Base-by-base conservation (phyloP, 37 sponge, comb jelly and placozoan species). In the Ephydatia muelleri region DNA sequence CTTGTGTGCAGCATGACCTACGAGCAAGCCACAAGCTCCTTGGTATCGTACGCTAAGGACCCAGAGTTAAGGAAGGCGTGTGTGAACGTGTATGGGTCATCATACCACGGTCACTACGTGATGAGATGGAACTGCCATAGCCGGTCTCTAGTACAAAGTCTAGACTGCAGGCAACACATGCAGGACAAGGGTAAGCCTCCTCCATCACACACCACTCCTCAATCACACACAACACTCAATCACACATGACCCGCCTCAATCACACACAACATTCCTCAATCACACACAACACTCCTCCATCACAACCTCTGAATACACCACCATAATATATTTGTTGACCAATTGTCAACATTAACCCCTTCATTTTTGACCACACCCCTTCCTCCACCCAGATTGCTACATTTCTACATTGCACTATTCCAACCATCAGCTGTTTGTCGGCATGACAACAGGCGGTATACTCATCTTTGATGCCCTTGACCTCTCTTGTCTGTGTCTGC, bases 91-190 rank as follows among this genome's bases (percentile, higher is more conserved):
- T 93, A 89, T 34, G 82, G 81, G n/a, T 86, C 90, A 1, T 72
- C 83, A 19, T 76, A 77, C 75, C 85, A 85, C 32, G 93, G 93
- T 3, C 93, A 89, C 73, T 82, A 76, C 27, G 87, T 93, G 26
- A 89, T 84, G 6, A 38, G 74, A 22, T 93, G 93, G 93, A 68
- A 84, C 57, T 67, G 85, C 6, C 37, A 32, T 16, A 75, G 37
- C 27, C 87, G 82, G 49, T 33, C 73, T 23, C 32, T 78, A 21
- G 39, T 79, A 32, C 68, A 75, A 13, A 77, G 80, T 39, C 67
- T 83, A 19, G 67, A 91, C 76, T 83, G 83, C 29, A 72, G 36
- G 31, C 27, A 87, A 6, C 80, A 78, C 32, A 3, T 83, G 33
- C 47, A 73, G 32, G 38, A 79, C 21, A 47, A 67, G 6, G 70